These are phyloP conservation scores for Toxotes jaculatrix DNA, from an alignment of 2,113 vertebrate species.

Conservation along the genomic window DNA sequence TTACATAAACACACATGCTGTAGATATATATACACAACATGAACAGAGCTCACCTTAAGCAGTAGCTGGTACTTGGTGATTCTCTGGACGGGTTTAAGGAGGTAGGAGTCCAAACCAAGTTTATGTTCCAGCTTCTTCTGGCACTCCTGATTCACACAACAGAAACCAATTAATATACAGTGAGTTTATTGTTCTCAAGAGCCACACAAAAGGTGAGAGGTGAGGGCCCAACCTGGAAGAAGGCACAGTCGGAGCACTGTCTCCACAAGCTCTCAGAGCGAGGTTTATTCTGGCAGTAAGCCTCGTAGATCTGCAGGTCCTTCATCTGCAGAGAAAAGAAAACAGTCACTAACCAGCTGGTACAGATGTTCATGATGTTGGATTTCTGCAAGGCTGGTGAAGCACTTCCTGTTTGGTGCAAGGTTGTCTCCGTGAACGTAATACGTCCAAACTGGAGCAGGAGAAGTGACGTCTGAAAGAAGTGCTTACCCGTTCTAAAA, in stretches of 20 bases:
- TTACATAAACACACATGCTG: neutral
- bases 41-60: constrained; percentile 88
- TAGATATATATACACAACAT: neutral
- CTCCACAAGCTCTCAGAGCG: constrained; percentile 98
- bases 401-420: neutral
- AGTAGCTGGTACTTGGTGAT: constrained; percentile 98
- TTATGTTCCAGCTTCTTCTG: constrained; percentile 98
- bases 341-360: neutral
- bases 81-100: constrained; percentile 97
- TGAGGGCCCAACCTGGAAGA: constrained; percentile 91
- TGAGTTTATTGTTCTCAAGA: neutral
- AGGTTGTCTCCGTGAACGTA: too few species aligned
- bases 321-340: constrained; percentile 87
- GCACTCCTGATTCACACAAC: constrained; percentile 87
- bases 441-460: neutral
- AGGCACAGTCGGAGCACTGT: constrained; percentile 95
- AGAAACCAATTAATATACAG: neutral
- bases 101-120: constrained; percentile 97
- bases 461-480: neutral
- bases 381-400: neutral
- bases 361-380: too few species aligned
- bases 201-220: neutral
- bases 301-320: constrained; percentile 98
- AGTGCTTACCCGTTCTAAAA: constrained; percentile 89
- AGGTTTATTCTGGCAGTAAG: constrained; percentile 99